phyloP scores from a whole-genome alignment of 2,888 invertebrate genomes.

The Aporophyla lueneburgensis region DNA sequence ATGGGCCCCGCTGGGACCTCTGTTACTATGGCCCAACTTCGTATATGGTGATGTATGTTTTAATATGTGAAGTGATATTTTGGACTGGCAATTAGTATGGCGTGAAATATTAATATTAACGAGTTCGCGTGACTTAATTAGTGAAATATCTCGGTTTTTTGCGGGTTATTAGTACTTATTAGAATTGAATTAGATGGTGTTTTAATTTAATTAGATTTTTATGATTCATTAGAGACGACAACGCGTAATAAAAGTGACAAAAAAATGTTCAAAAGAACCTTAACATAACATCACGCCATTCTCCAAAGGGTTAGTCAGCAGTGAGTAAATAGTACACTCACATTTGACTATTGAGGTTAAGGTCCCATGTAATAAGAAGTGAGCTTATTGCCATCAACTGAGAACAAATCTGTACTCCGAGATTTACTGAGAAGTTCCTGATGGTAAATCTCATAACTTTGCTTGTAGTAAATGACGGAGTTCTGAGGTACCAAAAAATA shows the following conservation, averaged over 20 bases:
- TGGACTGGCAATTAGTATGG: conserved; percentile 61
- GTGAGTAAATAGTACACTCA: too few relatives aligned
- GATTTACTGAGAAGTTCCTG: too few relatives aligned
- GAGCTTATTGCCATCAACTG: not conserved
- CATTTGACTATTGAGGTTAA: not conserved
- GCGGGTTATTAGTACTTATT: conserved; percentile 32
- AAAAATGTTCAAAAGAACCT: not conserved
- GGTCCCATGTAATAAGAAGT: not conserved
- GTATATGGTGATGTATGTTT: conserved; percentile 54
- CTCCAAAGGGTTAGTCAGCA: not conserved
- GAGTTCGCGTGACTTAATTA: conserved; percentile 61
- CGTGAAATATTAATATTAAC: conserved; percentile 64
- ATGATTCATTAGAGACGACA: conserved; percentile 25
- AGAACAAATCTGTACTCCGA: not conserved
- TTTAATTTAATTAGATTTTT: conserved; percentile 45
- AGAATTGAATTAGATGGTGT: conserved; percentile 34
- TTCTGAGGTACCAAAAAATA: too few relatives aligned
- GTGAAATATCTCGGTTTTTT: conserved; percentile 49
- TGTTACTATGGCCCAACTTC: conserved; percentile 57
- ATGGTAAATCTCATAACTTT: too few relatives aligned
- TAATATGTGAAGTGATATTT: conserved; percentile 67
- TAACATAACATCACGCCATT: not conserved
- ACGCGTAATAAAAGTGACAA: not conserved
- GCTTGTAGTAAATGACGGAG: too few relatives aligned
- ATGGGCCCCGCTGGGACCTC: conserved; percentile 70